Percentiles rank a stretch among this genome's conserved stretches.
These are phyloP conservation scores for Meloidogyne chitwoodi DNA, from an alignment of 1,140 invertebrate genomes.

Conservation along the genomic window DNA sequence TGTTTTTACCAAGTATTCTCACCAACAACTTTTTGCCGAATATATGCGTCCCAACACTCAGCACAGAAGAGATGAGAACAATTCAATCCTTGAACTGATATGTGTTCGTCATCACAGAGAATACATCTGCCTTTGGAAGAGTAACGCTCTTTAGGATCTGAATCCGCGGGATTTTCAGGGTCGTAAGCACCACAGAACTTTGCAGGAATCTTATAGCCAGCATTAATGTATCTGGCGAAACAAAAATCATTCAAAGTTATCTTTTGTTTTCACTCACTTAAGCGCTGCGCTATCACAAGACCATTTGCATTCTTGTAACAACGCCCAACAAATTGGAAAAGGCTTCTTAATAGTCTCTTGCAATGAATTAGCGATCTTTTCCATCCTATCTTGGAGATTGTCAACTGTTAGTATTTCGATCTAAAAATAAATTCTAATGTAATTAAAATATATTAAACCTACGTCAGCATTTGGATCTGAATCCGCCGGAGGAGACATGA, in stretches of 20 bases:
- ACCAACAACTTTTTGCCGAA: background rate
- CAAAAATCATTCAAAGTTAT: background rate
- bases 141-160: background rate
- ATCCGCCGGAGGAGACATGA: background rate
- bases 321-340: background rate
- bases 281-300: background rate
- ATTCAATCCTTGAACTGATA: background rate
- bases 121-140: background rate
- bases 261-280: background rate
- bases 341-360: background rate
- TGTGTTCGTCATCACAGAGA: background rate
- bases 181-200: background rate
- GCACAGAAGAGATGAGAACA: slow-evolving; percentile 6
- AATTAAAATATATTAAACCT: background rate
- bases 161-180: background rate
- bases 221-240: background rate
- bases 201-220: background rate
- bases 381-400: background rate
- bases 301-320: background rate
- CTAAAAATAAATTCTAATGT: background rate
- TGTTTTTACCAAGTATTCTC: background rate
- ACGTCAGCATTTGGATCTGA: background rate
- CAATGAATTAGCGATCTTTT: background rate
- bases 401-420: background rate
- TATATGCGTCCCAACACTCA: background rate